A percentile compares a stretch with the other conserved stretches of the same genome.
Evolutionary conservation across 2,888 invertebrate species (phyloP).

Genomic region (Thyatira batis): DNA sequence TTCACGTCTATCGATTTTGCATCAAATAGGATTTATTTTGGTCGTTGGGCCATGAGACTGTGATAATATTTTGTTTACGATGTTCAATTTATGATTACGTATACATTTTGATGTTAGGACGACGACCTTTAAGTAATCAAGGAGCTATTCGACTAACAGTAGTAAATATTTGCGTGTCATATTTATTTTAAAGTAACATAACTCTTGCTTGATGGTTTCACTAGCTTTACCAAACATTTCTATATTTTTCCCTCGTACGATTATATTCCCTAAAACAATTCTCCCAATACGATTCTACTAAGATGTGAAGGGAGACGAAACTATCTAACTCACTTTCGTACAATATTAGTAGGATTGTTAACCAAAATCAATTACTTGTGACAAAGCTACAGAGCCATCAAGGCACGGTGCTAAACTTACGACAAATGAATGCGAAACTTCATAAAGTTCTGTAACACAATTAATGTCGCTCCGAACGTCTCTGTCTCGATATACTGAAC

Average conservation of each 20-base stretch:
- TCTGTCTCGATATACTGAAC: conserved; percentile 13
- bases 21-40: background rate
- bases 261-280: too few species aligned
- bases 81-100: background rate
- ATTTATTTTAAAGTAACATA: too few species aligned
- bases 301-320: too few species aligned
- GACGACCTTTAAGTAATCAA: background rate
- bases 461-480: conserved; percentile 23
- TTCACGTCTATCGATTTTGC: conserved; percentile 39
- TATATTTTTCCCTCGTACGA: too few species aligned
- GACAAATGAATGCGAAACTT: conserved; percentile 30
- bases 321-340: too few species aligned
- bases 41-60: background rate
- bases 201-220: too few species aligned
- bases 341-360: background rate
- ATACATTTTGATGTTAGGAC: background rate
- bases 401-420: conserved; percentile 11
- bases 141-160: too few species aligned
- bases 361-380: background rate
- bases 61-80: background rate
- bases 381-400: background rate
- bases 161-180: too few species aligned
- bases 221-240: too few species aligned
- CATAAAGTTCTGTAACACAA: conserved; percentile 31
- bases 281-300: too few species aligned